Conservation (phyloP, 2,113 vertebrate genomes). For the Furnarius figulus region DNA sequence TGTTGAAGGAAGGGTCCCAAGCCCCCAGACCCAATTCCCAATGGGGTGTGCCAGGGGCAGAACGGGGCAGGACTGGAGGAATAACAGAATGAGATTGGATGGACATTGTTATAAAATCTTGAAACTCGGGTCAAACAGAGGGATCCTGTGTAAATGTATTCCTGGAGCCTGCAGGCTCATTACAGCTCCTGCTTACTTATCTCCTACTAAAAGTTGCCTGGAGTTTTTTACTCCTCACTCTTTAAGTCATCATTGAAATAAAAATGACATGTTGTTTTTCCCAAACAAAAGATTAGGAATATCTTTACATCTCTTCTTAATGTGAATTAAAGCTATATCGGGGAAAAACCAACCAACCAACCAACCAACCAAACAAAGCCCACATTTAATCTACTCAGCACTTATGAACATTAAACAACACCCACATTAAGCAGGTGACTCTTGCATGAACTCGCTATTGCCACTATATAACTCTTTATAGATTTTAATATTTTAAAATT, state of each 20-base stretch:
- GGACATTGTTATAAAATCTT: no score
- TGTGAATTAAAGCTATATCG: background rate
- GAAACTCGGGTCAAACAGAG: no score
- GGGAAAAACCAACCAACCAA: background rate
- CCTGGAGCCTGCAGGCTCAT: no score
- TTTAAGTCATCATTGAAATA: background rate
- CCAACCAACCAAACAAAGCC: accelerated
- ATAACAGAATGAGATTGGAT: no score
- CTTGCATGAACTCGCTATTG: background rate
- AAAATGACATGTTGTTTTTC: background rate
- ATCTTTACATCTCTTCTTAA: background rate
- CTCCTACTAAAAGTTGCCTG: no score
- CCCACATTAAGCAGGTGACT: background rate
- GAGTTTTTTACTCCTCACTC: no score
- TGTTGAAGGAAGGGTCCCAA: no score
- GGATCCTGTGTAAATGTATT: no score
- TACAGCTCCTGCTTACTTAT: no score
- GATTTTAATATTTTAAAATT: background rate
- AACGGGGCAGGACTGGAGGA: no score
- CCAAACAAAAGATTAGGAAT: background rate
- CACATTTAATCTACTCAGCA: background rate
- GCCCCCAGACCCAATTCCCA: no score
- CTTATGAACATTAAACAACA: background rate
- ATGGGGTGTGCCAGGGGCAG: no score
- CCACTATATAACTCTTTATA: background rate